Evolutionary conservation across 2,113 vertebrate species (phyloP).

Genomic region (Riparia riparia): DNA sequence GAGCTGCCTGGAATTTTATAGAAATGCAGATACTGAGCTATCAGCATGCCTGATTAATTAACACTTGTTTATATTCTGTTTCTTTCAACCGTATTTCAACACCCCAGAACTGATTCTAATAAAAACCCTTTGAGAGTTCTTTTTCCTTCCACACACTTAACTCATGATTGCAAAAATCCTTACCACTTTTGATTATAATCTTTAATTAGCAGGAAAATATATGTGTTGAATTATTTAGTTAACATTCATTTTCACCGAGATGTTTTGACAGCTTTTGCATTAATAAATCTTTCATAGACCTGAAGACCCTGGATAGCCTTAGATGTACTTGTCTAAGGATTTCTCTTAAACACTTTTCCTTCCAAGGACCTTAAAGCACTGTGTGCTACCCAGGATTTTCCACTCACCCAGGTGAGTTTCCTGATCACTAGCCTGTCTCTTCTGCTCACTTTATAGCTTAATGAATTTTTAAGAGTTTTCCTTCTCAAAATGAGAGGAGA

Average conservation of each 20-base stretch:
- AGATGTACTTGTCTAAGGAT: neutral
- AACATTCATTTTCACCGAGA: neutral
- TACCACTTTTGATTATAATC: constrained; percentile 63
- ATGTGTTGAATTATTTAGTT: constrained; percentile 62
- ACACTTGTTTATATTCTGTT: constrained; percentile 53
- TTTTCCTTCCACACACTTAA: constrained; percentile 41
- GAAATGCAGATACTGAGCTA: constrained; percentile 15
- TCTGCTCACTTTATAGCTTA: neutral
- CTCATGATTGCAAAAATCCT: constrained; percentile 57
- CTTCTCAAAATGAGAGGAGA: neutral
- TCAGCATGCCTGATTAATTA: constrained; percentile 41
- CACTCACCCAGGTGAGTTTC: neutral
- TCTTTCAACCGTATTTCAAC: constrained; percentile 34
- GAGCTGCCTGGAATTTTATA: constrained; percentile 11
- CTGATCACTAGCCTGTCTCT: neutral
- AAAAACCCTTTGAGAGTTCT: constrained; percentile 12
- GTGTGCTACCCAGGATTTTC: neutral
- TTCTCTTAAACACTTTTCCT: neutral
- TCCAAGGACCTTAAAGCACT: neutral
- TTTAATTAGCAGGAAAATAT: constrained; percentile 62
- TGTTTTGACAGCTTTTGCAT: constrained; percentile 41
- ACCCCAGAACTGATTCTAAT: constrained; percentile 14
- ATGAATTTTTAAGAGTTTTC: constrained; percentile 38
- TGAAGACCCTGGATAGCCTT: neutral
- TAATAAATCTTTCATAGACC: neutral